Conservation (phyloP, 2,888 invertebrate species). For the Patella depressa region DNA sequence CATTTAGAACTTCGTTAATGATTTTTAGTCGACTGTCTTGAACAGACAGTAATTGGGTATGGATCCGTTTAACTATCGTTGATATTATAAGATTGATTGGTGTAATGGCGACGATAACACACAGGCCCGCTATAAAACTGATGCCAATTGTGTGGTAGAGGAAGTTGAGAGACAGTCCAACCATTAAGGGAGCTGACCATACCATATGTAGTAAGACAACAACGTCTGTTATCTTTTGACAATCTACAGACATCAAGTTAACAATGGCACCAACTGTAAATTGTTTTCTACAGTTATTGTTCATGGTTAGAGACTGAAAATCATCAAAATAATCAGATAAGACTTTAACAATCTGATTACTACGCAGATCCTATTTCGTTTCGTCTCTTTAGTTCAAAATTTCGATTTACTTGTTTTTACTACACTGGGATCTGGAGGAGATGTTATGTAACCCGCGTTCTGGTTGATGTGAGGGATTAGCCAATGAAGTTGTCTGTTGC, state of each 20-base stretch:
- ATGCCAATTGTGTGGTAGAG: conserved; percentile 74
- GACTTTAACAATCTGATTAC: too few relatives aligned
- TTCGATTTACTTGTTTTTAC: too few relatives aligned
- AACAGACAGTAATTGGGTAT: conserved; percentile 85
- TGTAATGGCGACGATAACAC: conserved; percentile 90
- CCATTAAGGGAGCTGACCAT: conserved; percentile 75
- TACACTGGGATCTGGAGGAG: too few relatives aligned
- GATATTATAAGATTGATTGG: conserved; percentile 45
- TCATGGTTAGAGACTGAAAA: conserved; percentile 55
- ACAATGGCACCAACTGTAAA: conserved; percentile 73
- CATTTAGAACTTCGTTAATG: conserved; percentile 93
- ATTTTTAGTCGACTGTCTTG: conserved; percentile 94
- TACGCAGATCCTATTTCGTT: too few relatives aligned
- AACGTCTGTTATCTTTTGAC: conserved; percentile 66
- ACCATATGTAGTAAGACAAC: conserved; percentile 38
- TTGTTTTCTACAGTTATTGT: conserved; percentile 62
- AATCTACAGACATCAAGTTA: conserved; percentile 73
- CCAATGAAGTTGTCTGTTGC: too few relatives aligned
- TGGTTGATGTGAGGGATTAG: too few relatives aligned
- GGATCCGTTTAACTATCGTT: conserved; percentile 30
- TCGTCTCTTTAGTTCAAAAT: too few relatives aligned
- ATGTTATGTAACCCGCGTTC: too few relatives aligned
- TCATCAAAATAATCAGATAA: too few relatives aligned
- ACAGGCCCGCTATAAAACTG: conserved; percentile 88
- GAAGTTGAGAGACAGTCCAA: conserved; percentile 81